Evolutionary conservation across 1,140 invertebrate genomes (phyloP).

Genomic region (Bilobella aurantiaca): DNA sequence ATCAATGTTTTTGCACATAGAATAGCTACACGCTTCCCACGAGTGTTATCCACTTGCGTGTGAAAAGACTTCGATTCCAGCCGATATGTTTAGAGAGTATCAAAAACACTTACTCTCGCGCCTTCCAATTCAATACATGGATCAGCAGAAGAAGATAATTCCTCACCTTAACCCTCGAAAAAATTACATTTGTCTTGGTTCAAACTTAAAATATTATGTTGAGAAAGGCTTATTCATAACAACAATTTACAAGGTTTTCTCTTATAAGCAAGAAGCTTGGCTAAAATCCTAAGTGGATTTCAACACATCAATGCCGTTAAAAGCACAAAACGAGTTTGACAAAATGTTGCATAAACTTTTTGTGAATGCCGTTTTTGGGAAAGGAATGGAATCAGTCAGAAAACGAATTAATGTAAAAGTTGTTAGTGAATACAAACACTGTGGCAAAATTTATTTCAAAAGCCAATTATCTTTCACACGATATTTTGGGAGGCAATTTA

Average conservation of each 20-base stretch:
- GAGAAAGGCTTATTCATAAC: conserved; percentile 41
- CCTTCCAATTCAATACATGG: neutral
- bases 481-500: neutral
- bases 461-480: neutral
- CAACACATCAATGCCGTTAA: conserved; percentile 38
- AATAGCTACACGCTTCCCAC: conserved; percentile 30
- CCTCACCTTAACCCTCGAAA: conserved; percentile 35
- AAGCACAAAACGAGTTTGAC: conserved; percentile 30
- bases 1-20: conserved; percentile 26
- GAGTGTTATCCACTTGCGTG: conserved; percentile 34
- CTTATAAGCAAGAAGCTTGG: conserved; percentile 44
- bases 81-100: conserved; percentile 9
- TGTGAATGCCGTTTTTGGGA: conserved; percentile 35
- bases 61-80: conserved; percentile 6
- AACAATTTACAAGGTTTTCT: conserved; percentile 44
- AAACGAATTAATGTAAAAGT: conserved; percentile 17
- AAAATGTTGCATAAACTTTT: conserved; percentile 38
- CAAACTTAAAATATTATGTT: conserved; percentile 44
- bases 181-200: conserved; percentile 45
- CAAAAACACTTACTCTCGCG: neutral
- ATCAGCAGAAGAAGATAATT: conserved; percentile 28
- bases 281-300: conserved; percentile 42
- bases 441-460: neutral
- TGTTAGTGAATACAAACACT: neutral
- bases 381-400: conserved; percentile 36